phyloP scores from a whole-genome alignment of 2,888 invertebrate species.

The Amphipoea lucens region DNA sequence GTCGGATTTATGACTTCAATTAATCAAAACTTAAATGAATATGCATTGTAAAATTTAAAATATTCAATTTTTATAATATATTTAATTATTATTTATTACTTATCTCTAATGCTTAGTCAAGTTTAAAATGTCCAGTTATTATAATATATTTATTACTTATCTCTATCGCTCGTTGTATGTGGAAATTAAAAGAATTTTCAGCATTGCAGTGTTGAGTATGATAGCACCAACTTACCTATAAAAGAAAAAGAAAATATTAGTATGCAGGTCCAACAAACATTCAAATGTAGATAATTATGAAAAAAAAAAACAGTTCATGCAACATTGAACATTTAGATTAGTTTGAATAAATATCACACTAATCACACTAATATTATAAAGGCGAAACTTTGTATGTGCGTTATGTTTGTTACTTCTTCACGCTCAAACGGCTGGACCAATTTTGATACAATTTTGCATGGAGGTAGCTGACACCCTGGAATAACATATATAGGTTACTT shows the following conservation, averaged over 20 bases:
- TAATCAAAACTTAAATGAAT: background rate
- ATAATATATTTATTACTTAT: conserved; percentile 32
- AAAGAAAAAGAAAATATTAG: conserved; percentile 41
- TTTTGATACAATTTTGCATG: too few species aligned
- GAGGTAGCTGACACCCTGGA: too few species aligned
- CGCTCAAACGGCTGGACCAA: too few species aligned
- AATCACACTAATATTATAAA: too few species aligned
- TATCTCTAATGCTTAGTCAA: conserved; percentile 19
- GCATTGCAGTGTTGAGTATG: background rate
- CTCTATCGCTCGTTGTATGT: background rate
- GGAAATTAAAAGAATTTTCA: background rate
- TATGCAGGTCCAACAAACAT: background rate
- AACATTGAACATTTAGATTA: conserved; percentile 8
- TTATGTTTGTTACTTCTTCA: too few species aligned
- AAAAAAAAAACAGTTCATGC: conserved; percentile 22
- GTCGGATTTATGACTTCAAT: background rate
- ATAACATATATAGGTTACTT: too few species aligned
- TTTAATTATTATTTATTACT: conserved; percentile 16
- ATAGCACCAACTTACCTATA: conserved; percentile 63
- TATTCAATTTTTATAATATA: background rate
- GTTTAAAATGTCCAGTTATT: background rate
- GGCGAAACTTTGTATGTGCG: too few species aligned
- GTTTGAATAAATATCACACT: too few species aligned
- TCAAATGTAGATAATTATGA: background rate
- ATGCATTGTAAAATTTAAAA: background rate